A percentile compares a stretch with the other conserved stretches of the same genome.
phyloP scores from a whole-genome alignment of 2,888 invertebrate species.

The Subacronicta megacephala region DNA sequence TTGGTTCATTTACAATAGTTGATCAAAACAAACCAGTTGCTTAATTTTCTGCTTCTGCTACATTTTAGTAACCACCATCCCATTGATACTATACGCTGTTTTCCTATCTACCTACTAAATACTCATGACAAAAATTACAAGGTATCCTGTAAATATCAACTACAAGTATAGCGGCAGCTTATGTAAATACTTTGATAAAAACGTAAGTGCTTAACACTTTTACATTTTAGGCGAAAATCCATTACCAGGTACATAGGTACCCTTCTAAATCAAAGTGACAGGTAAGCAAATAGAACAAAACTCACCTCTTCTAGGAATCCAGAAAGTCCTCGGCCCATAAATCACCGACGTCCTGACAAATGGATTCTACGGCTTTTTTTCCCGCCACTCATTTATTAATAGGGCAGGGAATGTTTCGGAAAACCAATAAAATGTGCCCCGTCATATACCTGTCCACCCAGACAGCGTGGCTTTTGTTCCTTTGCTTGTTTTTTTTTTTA shows the following conservation, averaged over 20 bases:
- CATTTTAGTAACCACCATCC: no score
- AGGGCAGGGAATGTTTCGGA: constrained; percentile 88
- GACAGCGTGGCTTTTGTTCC: constrained; percentile 88
- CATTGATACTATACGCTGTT: no score
- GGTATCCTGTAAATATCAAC: no score
- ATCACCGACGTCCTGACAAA: constrained; percentile 88
- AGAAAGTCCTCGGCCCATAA: constrained; percentile 85
- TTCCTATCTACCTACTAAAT: no score
- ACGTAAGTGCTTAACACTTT: constrained; percentile 27
- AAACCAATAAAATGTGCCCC: constrained; percentile 90
- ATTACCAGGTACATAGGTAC: constrained; percentile 60
- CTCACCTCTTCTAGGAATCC: constrained; percentile 86
- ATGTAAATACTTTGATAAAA: constrained; percentile 2
- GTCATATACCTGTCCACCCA: constrained; percentile 89
- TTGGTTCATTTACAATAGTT: no score
- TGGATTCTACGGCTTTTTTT: constrained; percentile 88
- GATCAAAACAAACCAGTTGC: no score
- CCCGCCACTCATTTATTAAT: constrained; percentile 89
- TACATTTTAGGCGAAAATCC: constrained; percentile 45
- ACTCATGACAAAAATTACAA: no score
- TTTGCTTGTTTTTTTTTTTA: constrained; percentile 68
- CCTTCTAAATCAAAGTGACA: constrained; percentile 87
- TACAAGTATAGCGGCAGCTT: not conserved
- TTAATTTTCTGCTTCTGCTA: no score
- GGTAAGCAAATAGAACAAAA: constrained; percentile 89